phyloP scores from a whole-genome alignment of 2,888 invertebrate genomes.

The Muscina levida region DNA sequence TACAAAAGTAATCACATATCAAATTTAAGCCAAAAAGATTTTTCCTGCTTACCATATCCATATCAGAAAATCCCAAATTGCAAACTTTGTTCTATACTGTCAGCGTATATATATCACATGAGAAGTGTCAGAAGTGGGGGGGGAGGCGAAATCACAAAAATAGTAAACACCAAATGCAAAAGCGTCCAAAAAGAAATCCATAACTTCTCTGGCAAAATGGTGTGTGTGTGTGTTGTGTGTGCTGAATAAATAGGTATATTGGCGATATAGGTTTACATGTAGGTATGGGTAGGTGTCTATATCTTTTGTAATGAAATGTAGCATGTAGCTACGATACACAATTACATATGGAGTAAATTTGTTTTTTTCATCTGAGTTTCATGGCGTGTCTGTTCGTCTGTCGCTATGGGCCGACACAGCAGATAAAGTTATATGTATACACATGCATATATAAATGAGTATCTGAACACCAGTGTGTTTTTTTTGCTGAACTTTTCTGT shows the following conservation, averaged over 20 bases:
- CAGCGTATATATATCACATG: conserved; percentile 18
- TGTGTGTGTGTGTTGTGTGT: not conserved
- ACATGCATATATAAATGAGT: conserved; percentile 21
- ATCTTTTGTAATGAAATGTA: no score
- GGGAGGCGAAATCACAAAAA: conserved; percentile 31
- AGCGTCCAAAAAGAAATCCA: conserved; percentile 65
- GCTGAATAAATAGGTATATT: no score
- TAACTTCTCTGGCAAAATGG: conserved; percentile 60
- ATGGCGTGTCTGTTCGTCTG: no score
- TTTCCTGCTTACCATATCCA: conserved; percentile 60
- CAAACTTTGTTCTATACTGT: conserved; percentile 45
- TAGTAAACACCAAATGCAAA: conserved; percentile 37
- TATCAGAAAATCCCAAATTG: conserved; percentile 47
- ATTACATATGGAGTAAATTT: no score
- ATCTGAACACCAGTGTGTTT: conserved; percentile 3
- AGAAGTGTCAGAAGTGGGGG: conserved; percentile 43
- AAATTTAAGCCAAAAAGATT: conserved; percentile 70
- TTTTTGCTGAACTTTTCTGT: not conserved
- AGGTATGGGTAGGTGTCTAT: no score
- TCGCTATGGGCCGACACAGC: no score
- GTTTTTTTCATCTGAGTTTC: no score
- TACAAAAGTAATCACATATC: conserved; percentile 71
- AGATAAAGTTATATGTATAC: not conserved
- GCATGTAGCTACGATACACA: no score
- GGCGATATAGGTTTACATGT: no score